Conservation (phyloP, 1,140 invertebrate species). For the Odontomachus brunneus region DNA sequence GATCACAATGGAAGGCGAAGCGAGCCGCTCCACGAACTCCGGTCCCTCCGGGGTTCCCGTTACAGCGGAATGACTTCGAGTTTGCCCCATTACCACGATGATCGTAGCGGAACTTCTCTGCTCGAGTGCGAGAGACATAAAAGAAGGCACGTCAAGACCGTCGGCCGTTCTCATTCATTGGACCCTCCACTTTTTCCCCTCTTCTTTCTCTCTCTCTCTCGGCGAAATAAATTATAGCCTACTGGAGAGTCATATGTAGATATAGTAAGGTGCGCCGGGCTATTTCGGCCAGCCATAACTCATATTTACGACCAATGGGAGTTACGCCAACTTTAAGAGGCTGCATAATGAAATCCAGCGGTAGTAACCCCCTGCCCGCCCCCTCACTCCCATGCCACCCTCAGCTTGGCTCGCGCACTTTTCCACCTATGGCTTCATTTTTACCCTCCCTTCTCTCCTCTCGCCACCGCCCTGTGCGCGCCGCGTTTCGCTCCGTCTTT, state of each 20-base stretch:
- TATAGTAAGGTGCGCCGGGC: slow-evolving; percentile 72
- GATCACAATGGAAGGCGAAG: slow-evolving; percentile 19
- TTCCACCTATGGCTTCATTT: slow-evolving; percentile 58
- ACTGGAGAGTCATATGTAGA: slow-evolving; percentile 68
- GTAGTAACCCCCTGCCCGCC: slow-evolving; percentile 62
- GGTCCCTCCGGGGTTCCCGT: not conserved
- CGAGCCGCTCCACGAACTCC: not conserved
- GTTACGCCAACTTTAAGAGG: slow-evolving; percentile 83
- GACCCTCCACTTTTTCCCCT: slow-evolving; percentile 47
- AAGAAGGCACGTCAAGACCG: slow-evolving; percentile 35
- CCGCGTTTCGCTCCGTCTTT: slow-evolving; percentile 64
- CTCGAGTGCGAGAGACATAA: not conserved
- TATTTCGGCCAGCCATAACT: slow-evolving; percentile 81
- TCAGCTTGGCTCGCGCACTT: slow-evolving; percentile 50
- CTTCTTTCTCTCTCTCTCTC: not conserved
- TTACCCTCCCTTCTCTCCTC: slow-evolving; percentile 22
- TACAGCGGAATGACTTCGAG: slow-evolving; percentile 21
- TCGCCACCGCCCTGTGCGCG: too few species aligned
- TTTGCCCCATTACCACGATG: not conserved
- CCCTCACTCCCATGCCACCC: slow-evolving; percentile 5
- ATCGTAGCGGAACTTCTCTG: slow-evolving; percentile 16
- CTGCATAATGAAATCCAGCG: slow-evolving; percentile 82
- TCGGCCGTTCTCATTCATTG: slow-evolving; percentile 78
- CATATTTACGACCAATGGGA: slow-evolving; percentile 83
- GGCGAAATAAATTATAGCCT: slow-evolving; percentile 78